Conservation (phyloP, 2,888 invertebrate species). For the Sinopyrophorus schimmeli region DNA sequence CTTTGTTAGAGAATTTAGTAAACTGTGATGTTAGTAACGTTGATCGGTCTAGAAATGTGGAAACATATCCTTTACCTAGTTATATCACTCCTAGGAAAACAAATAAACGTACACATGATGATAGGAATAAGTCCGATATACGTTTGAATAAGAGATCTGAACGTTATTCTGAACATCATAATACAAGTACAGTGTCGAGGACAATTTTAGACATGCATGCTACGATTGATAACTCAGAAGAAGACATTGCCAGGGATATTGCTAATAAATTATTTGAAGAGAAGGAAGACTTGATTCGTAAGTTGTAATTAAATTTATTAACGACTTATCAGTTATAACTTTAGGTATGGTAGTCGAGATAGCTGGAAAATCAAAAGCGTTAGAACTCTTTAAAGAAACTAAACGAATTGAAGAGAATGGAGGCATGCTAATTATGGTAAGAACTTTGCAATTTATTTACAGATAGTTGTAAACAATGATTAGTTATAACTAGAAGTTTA, state of each 20-base stretch:
- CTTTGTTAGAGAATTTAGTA: constrained; percentile 75
- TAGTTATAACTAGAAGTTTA: constrained; percentile 1
- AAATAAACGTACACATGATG: constrained; percentile 64
- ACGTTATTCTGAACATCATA: constrained; percentile 51
- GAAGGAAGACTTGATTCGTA: constrained; percentile 74
- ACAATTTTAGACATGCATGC: constrained; percentile 63
- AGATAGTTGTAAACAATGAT: neutral
- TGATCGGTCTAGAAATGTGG: constrained; percentile 69
- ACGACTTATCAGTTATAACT: neutral
- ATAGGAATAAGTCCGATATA: constrained; percentile 63
- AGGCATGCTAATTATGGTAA: constrained; percentile 83
- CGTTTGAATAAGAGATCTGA: constrained; percentile 58
- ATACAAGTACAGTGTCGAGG: constrained; percentile 59
- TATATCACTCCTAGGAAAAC: constrained; percentile 47
- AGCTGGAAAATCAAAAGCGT: constrained; percentile 72
- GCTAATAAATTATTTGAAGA: constrained; percentile 74
- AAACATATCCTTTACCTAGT: constrained; percentile 74
- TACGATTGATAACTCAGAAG: constrained; percentile 58
- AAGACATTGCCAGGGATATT: constrained; percentile 71
- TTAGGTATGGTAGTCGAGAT: constrained; percentile 71
- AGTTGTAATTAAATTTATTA: constrained; percentile 43
- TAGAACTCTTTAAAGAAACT: constrained; percentile 78
- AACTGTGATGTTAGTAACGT: constrained; percentile 75
- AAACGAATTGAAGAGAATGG: constrained; percentile 80
- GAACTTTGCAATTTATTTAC: constrained; percentile 32